These are phyloP conservation scores for Enteromius unitaeniatus DNA, from an alignment of 2,797 vertebrate species.

Conservation along the genomic window DNA sequence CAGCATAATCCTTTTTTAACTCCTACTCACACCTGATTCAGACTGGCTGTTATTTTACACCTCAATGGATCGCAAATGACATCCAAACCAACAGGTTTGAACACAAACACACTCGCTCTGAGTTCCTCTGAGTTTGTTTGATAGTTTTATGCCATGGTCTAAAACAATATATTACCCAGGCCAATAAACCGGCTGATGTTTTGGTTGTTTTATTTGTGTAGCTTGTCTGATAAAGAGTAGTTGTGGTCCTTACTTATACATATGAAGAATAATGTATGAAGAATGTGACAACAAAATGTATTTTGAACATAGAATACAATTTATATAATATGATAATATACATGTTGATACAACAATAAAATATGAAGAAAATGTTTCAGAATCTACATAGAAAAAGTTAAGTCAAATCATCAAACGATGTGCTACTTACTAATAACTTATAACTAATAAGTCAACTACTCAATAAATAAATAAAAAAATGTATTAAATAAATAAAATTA, in stretches of 20 bases:
- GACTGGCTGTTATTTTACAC: constrained; percentile 1
- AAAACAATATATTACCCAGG: not conserved
- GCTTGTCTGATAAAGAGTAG: not conserved
- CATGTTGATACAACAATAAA: too few species aligned
- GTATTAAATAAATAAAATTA: too few species aligned
- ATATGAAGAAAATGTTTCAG: not conserved
- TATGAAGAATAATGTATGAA: too few species aligned
- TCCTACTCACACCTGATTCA: not conserved
- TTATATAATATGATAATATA: too few species aligned
- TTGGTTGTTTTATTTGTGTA: not conserved
- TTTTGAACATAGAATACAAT: too few species aligned
- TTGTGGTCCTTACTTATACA: not conserved
- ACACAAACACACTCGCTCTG: constrained; percentile 5
- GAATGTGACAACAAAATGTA: too few species aligned
- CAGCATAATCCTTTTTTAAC: not conserved
- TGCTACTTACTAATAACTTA: not conserved
- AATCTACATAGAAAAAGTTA: not conserved
- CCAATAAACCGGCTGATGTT: not conserved
- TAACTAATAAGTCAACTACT: not conserved
- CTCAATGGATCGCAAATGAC: not conserved
- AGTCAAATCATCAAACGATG: not conserved
- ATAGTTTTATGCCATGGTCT: not conserved
- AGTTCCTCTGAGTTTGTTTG: not conserved
- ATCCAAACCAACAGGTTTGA: constrained; percentile 23
- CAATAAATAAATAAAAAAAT: too few species aligned